phyloP scores from a whole-genome alignment of 2,113 vertebrate species.

The Dinomys branickii region DNA sequence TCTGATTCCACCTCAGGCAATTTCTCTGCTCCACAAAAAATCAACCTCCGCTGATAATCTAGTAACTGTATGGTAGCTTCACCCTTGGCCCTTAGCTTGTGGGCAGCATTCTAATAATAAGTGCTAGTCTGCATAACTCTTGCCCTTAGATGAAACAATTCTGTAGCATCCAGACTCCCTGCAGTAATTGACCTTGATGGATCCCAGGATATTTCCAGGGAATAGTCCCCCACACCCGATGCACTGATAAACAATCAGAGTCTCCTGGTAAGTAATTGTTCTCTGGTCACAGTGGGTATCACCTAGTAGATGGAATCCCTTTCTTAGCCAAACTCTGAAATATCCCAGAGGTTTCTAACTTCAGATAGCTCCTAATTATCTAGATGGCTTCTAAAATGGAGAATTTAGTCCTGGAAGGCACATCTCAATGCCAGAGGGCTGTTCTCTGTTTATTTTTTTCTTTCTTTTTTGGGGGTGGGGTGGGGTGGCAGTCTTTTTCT shows the following conservation, averaged over 20 bases:
- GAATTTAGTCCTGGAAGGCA: background rate
- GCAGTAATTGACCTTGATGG: background rate
- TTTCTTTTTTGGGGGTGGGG: background rate
- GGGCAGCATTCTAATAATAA: conserved; percentile 29
- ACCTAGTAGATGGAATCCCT: background rate
- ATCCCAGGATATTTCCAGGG: conserved; percentile 1
- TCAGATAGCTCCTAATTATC: background rate
- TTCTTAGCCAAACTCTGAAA: background rate
- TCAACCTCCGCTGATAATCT: conserved; percentile 1
- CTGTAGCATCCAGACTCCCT: background rate
- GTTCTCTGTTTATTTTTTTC: background rate
- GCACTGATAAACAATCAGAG: background rate
- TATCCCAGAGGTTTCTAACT: background rate
- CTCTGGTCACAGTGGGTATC: background rate
- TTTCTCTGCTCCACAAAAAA: conserved; percentile 26
- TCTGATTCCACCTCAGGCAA: background rate
- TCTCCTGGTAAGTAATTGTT: background rate
- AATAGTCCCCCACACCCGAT: background rate
- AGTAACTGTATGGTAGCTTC: background rate
- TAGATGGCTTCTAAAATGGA: background rate
- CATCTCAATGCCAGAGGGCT: background rate
- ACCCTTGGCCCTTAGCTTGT: background rate
- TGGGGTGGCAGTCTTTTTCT: background rate
- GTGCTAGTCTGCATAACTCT: background rate
- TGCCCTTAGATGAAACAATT: conserved; percentile 35